These are phyloP conservation scores for Phoeniculus purpureus DNA, from an alignment of 2,797 vertebrate species.

Conservation along the genomic window DNA sequence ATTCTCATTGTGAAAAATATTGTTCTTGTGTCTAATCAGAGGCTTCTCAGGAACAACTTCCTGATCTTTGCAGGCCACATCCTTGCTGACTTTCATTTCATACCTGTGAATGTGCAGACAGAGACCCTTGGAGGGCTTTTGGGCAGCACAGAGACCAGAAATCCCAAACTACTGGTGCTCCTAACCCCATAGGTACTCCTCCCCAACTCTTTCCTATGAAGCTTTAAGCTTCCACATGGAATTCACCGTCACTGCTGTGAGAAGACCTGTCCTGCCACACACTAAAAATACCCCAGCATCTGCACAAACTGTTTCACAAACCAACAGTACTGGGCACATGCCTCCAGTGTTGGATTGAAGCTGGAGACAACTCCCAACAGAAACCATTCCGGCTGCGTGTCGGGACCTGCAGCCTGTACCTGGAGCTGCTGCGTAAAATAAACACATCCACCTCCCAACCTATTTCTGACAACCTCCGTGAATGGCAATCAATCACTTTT, in stretches of 20 bases:
- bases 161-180: background rate
- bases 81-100: background rate
- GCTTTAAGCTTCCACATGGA: background rate
- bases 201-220: background rate
- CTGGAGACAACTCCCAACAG: background rate
- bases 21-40: background rate
- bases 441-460: background rate
- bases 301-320: background rate
- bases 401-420: background rate
- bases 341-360: fast-evolving
- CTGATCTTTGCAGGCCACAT: background rate
- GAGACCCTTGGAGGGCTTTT: background rate
- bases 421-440: slow-evolving; percentile 33
- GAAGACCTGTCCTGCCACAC: background rate
- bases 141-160: background rate
- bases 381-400: background rate
- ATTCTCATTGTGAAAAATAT: background rate
- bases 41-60: background rate
- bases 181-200: background rate
- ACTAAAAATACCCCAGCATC: background rate
- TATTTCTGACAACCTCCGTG: slow-evolving; percentile 1
- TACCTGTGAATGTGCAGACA: background rate
- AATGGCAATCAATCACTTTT: background rate
- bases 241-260: fast-evolving
- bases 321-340: background rate